A percentile compares a stretch with the other conserved stretches of the same genome.
Conservation (phyloP, 2,797 vertebrate species). For the Diceros bicornis region DNA sequence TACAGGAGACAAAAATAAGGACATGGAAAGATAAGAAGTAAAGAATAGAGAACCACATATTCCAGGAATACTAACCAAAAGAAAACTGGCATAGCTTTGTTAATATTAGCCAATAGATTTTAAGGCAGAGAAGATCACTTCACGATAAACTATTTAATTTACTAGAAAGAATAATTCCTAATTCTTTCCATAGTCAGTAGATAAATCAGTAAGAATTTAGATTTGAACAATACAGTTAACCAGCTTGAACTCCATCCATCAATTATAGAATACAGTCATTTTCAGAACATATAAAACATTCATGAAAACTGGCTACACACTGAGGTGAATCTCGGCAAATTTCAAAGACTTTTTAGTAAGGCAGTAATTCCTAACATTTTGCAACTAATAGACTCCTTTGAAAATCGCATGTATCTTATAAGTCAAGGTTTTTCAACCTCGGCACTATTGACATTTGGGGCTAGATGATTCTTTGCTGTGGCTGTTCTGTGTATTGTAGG, state of each 20-base stretch:
- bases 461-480: background rate
- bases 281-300: background rate
- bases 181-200: background rate
- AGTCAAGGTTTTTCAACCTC: background rate
- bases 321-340: background rate
- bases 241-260: background rate
- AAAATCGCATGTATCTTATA: background rate
- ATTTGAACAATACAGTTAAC: background rate
- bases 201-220: background rate
- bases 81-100: background rate
- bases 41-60: background rate
- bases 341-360: background rate
- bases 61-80: background rate
- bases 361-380: background rate
- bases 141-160: background rate
- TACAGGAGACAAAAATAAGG: constrained; percentile 20
- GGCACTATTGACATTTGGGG: background rate
- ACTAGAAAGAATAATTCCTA: background rate
- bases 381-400: background rate
- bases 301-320: background rate
- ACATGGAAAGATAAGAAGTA: background rate
- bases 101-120: background rate
- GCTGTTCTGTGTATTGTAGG: background rate
- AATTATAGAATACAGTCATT: background rate
- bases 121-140: background rate